Conservation (phyloP, 2,888 invertebrate genomes). For the Perizoma affinitatum region DNA sequence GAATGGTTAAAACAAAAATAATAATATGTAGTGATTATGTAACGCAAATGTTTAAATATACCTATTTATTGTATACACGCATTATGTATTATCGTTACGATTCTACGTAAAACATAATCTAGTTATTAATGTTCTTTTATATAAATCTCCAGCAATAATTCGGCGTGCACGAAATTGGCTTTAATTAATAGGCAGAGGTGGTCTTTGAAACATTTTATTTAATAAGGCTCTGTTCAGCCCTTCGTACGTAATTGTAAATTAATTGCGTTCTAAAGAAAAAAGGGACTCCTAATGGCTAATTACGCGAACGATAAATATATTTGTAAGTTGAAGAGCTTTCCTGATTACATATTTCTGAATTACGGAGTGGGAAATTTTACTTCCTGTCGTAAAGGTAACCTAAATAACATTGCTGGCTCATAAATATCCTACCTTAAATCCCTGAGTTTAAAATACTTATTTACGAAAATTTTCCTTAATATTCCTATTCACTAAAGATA, state of each 20-base stretch:
- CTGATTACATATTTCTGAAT: constrained; percentile 39
- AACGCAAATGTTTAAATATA: too few relatives aligned
- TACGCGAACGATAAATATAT: constrained; percentile 72
- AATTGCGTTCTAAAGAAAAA: constrained; percentile 69
- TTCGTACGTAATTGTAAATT: constrained; percentile 79
- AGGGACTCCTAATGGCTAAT: constrained; percentile 68
- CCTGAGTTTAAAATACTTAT: too few relatives aligned
- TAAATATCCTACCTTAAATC: too few relatives aligned
- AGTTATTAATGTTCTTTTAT: constrained; percentile 8
- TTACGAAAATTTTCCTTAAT: too few relatives aligned
- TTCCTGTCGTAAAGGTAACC: too few relatives aligned
- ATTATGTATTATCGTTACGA: background rate
- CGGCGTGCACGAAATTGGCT: constrained; percentile 60
- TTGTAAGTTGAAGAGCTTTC: constrained; percentile 50
- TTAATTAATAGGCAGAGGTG: constrained; percentile 58
- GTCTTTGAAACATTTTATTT: constrained; percentile 75
- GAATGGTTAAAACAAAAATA: too few relatives aligned
- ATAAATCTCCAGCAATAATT: constrained; percentile 35
- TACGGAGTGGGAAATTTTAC: constrained; percentile 5
- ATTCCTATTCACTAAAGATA: too few relatives aligned
- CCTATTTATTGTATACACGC: background rate
- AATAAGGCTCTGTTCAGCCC: constrained; percentile 73
- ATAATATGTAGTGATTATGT: too few relatives aligned
- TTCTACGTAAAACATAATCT: constrained; percentile 2
- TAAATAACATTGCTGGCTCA: too few relatives aligned